Conservation (phyloP, 1,140 invertebrate genomes). For the Venustaconcha ellipsiformis region DNA sequence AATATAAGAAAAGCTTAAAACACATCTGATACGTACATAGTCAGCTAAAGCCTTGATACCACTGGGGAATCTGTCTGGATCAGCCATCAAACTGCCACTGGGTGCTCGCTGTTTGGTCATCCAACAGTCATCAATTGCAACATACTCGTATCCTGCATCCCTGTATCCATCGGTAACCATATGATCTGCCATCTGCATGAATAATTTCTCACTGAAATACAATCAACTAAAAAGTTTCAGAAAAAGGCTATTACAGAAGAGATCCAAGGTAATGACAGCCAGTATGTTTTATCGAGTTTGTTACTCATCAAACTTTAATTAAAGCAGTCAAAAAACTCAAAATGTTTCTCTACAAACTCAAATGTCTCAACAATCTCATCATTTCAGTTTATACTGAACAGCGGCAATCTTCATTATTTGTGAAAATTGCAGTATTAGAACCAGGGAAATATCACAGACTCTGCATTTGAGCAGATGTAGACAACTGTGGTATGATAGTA, state of each 20-base stretch:
- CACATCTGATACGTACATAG: slow-evolving; percentile 79
- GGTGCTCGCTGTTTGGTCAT: slow-evolving; percentile 82
- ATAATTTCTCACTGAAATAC: slow-evolving; percentile 83
- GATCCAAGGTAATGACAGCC: no score
- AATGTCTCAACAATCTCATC: no score
- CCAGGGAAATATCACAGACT: no score
- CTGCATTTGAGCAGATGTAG: no score
- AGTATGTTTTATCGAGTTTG: no score
- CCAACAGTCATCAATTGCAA: slow-evolving; percentile 98
- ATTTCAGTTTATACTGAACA: no score
- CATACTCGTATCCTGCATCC: slow-evolving; percentile 89
- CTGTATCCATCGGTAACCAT: slow-evolving; percentile 90
- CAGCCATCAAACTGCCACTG: slow-evolving; percentile 84
- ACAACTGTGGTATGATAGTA: no score
- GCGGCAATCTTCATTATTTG: no score
- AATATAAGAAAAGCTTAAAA: slow-evolving; percentile 6
- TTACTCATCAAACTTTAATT: no score
- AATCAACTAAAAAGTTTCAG: neutral
- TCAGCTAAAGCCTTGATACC: slow-evolving; percentile 91
- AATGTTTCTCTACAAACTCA: no score
- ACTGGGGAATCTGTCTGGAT: slow-evolving; percentile 88
- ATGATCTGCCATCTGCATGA: slow-evolving; percentile 92
- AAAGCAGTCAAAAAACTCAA: no score
- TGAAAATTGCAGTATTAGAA: no score
- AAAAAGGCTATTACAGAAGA: neutral